Evolutionary conservation across 2,113 vertebrate genomes (phyloP).

Genomic region (Pteropus alecto): DNA sequence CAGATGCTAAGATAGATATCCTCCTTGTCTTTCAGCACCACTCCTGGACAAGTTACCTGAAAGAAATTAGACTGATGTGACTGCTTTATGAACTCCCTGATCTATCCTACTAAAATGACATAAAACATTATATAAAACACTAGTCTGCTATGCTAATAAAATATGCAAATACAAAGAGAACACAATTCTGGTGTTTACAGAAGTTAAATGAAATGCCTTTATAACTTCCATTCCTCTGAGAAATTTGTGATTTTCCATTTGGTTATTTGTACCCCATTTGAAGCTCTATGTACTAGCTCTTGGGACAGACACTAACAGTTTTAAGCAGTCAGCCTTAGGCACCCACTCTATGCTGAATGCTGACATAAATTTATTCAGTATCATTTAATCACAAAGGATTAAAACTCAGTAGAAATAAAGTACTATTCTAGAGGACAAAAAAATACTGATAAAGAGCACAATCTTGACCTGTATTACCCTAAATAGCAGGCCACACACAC

Average conservation of each 20-base stretch:
- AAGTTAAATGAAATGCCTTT: conserved; percentile 42
- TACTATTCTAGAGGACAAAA: neutral
- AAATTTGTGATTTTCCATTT: conserved; percentile 33
- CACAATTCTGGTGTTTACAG: neutral
- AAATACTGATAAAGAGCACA: neutral
- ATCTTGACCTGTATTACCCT: neutral
- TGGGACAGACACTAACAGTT: conserved; percentile 23
- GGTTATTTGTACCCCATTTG: conserved; percentile 43
- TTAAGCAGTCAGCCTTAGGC: conserved; percentile 45
- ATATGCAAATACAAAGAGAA: neutral
- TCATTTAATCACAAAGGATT: conserved; percentile 40
- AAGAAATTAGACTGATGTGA: conserved; percentile 58
- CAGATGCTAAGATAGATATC: conserved; percentile 91
- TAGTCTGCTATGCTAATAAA: conserved; percentile 45
- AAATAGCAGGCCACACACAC: neutral
- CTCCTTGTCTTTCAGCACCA: conserved; percentile 85
- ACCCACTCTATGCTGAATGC: conserved; percentile 16
- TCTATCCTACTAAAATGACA: conserved; percentile 48
- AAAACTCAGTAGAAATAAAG: conserved; percentile 50
- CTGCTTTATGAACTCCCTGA: conserved; percentile 60
- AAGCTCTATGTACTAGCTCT: conserved; percentile 8
- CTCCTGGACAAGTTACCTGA: conserved; percentile 93
- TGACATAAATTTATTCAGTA: conserved; percentile 33
- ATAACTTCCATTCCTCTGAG: neutral
- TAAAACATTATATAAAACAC: conserved; percentile 63